A percentile compares a stretch with the other conserved stretches of the same genome.
Conservation (phyloP, 1,140 invertebrate species). For the Drosophila navojoa region DNA sequence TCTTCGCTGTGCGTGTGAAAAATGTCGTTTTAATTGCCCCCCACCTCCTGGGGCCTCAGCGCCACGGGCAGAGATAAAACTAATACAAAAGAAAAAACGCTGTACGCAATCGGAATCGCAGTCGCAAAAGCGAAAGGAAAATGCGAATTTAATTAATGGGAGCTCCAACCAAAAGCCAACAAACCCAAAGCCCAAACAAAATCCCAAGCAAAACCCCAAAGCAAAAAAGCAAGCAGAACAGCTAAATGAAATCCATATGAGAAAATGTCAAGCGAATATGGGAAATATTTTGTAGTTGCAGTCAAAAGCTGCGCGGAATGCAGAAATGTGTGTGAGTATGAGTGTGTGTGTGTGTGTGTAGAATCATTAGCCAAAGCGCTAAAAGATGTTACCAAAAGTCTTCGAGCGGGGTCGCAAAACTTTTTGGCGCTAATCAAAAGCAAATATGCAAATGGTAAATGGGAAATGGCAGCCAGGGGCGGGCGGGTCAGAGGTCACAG, state of each 20-base stretch:
- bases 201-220: conserved; percentile 18
- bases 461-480: not conserved
- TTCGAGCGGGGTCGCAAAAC: conserved; percentile 3
- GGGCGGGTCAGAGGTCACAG: conserved; percentile 34
- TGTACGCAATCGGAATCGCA: conserved; percentile 34
- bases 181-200: conserved; percentile 9
- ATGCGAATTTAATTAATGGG: conserved; percentile 75
- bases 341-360: conserved; percentile 14
- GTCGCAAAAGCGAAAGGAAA: conserved; percentile 33
- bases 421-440: conserved; percentile 43
- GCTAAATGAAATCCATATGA: conserved; percentile 16
- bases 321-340: not conserved
- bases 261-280: conserved; percentile 63
- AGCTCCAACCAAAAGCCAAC: conserved; percentile 15
- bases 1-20: conserved; percentile 50
- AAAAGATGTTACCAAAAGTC: conserved; percentile 37
- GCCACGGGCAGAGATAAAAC: conserved; percentile 13
- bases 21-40: conserved; percentile 69
- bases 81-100: conserved; percentile 30
- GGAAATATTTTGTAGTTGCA: conserved; percentile 70
- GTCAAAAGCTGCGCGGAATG: conserved; percentile 44
- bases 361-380: conserved; percentile 43
- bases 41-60: not conserved
- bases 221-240: not conserved
- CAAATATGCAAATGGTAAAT: conserved; percentile 44